These are phyloP conservation scores for Montipora cactus DNA, from an alignment of 64 coral and sea anemone species.

Conservation along the genomic window DNA sequence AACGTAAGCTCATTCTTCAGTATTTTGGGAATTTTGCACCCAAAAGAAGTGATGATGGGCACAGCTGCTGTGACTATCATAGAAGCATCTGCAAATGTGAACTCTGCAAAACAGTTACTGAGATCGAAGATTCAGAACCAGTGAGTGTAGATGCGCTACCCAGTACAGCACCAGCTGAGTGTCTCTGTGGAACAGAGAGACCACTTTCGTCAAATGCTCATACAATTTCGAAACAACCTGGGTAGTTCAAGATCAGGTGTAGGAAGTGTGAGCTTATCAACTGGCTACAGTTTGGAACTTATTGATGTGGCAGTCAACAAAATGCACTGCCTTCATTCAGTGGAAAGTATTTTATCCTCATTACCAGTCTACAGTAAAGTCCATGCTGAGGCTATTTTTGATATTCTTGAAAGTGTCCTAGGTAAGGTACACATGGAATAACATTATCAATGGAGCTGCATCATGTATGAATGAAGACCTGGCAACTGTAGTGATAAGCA, in stretches of 20 bases:
- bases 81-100: slow-evolving; percentile 53
- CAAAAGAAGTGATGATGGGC: background rate
- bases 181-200: background rate
- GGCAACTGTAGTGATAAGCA: too few species aligned
- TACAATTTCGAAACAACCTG: background rate
- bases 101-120: background rate
- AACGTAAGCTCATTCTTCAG: slow-evolving; percentile 55
- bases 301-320: slow-evolving; percentile 47
- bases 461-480: too few species aligned
- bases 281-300: slow-evolving; percentile 59
- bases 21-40: slow-evolving; percentile 65
- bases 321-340: slow-evolving; percentile 12
- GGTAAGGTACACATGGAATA: background rate
- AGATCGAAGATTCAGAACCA: background rate
- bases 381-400: slow-evolving; percentile 38
- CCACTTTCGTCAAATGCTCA: background rate
- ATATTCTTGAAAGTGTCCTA: slow-evolving; percentile 34
- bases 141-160: background rate
- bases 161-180: background rate
- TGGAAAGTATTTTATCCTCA: slow-evolving; percentile 13
- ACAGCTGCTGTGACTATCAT: slow-evolving; percentile 76
- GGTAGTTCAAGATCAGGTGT: slow-evolving; percentile 35
- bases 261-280: slow-evolving; percentile 43
- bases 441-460: too few species aligned
- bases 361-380: slow-evolving; percentile 65